Evolutionary conservation across 1,140 invertebrate species (phyloP), one percentile per base, ranked within the genome.

Genomic region (Drosophila sulfurigaster): DNA sequence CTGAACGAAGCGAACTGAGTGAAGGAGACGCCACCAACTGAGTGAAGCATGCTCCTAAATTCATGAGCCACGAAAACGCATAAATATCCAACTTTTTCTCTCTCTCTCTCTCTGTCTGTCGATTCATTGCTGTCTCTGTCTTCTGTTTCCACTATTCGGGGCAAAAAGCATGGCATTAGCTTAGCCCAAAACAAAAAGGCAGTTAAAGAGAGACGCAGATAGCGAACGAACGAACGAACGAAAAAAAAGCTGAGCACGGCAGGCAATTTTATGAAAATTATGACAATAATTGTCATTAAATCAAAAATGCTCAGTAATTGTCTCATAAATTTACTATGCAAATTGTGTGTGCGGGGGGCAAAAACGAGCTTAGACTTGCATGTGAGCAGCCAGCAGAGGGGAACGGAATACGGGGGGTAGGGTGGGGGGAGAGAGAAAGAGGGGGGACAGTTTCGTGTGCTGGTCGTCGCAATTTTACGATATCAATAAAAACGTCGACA

Each of bases 251-350:
- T 51, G 48, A 58, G 54, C 49, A 82, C 69, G 65, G 74, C 65
- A 81, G 86, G 85, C 85, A 89, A 89, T 89, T 89, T 85, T 90
- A 89, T 85, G 86, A 90, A 86, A 90, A 90, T 89, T 89, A 90
- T 90, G 86, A 89, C 86, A 89, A 89, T 89, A 89, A 89, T 89
- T 89, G 86, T 89, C 86, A 89, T 89, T 89, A 89, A 89, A 89
- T 89, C 86, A 89, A 89, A 89, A 89, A 89, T 89, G 82, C 82
- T 81, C 79, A 82, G 86, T 89, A 89, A 89, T 90, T 90, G 86
- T 89, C 86, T 89, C 86, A 90, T 89, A 89, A 89, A 89, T 89
- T 89, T 86, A 90, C 86, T 89, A 89, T 90, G 86, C 86, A 89
- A 89, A 89, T 89, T 90, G 87, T 83, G 87, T 82, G 75, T 68